A percentile compares a stretch with the other conserved stretches of the same genome.
Evolutionary conservation across 2,888 invertebrate genomes (phyloP).

Genomic region (Meta bourneti): DNA sequence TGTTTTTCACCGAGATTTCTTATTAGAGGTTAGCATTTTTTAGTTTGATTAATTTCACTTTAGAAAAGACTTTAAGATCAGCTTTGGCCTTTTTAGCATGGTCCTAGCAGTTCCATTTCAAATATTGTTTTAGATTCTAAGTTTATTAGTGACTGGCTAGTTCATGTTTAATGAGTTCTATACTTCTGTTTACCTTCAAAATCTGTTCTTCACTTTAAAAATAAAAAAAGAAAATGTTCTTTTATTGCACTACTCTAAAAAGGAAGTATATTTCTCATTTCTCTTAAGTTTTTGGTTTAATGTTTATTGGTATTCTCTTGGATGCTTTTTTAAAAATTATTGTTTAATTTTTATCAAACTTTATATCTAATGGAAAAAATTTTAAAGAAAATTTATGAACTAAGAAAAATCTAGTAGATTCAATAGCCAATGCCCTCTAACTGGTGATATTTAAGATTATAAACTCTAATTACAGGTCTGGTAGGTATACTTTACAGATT

Average conservation of each 20-base stretch:
- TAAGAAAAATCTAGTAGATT: too few species aligned
- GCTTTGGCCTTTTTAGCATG: too few species aligned
- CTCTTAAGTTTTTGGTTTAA: background rate
- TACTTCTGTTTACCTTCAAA: background rate
- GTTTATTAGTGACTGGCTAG: background rate
- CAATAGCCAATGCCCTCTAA: too few species aligned
- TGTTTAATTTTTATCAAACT: too few species aligned
- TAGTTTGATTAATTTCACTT: conserved; percentile 6
- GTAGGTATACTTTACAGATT: too few species aligned
- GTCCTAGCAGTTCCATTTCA: background rate
- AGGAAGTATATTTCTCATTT: background rate
- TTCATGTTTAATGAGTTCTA: background rate
- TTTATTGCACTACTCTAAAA: background rate
- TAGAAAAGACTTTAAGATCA: background rate
- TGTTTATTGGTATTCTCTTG: conserved; percentile 1
- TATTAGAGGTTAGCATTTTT: conserved; percentile 84
- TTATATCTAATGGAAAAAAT: too few species aligned
- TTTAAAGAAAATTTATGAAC: too few species aligned
- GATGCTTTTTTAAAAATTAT: too few species aligned
- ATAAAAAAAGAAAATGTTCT: too few species aligned
- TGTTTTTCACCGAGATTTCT: conserved; percentile 90
- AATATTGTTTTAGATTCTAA: background rate
- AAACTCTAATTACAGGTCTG: too few species aligned
- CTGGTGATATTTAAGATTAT: too few species aligned
- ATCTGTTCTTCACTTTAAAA: background rate